A percentile compares a stretch with the other conserved stretches of the same genome.
These are phyloP conservation scores for Cololabis saira DNA, from an alignment of 2,113 vertebrate genomes.

Conservation along the genomic window DNA sequence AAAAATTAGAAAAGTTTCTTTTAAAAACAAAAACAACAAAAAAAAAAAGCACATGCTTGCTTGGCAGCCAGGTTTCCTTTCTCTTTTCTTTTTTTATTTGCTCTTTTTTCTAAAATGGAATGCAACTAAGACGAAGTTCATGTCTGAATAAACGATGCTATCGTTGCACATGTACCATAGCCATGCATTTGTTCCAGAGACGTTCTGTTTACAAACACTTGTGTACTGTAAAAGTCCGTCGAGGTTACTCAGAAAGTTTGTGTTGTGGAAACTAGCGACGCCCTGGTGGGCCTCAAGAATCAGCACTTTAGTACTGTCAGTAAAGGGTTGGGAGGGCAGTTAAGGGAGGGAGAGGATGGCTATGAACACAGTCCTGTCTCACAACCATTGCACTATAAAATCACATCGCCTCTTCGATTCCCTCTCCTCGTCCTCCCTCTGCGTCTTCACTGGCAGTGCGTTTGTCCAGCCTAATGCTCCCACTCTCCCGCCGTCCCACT, in stretches of 20 bases:
- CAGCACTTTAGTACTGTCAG: constrained; percentile 80
- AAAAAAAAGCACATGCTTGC: constrained; percentile 83
- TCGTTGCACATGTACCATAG: constrained; percentile 78
- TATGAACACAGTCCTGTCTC: constrained; percentile 47
- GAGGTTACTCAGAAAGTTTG: constrained; percentile 59
- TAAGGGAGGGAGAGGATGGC: constrained; percentile 41
- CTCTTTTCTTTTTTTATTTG: constrained; percentile 39
- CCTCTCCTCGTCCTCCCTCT: constrained; percentile 37
- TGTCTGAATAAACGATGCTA: constrained; percentile 57
- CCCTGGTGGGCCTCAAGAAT: constrained; percentile 63
- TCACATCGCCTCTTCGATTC: constrained; percentile 43
- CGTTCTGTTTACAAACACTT: constrained; percentile 64
- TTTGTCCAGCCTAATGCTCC: constrained; percentile 25
- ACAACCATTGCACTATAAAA: constrained; percentile 67
- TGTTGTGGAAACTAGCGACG: constrained; percentile 63
- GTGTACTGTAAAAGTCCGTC: constrained; percentile 62
- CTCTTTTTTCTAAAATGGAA: constrained; percentile 62
- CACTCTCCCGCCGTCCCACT: neutral
- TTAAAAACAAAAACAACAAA: constrained; percentile 27
- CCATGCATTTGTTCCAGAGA: constrained; percentile 66
- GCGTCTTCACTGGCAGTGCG: constrained; percentile 44
- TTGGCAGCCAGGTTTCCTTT: constrained; percentile 73
- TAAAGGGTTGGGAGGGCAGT: constrained; percentile 27
- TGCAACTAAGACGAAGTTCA: constrained; percentile 74
- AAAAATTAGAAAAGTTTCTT: constrained; percentile 44